Base-by-base conservation (phyloP, 2,888 invertebrate genomes). In the Cylloceria caligata region DNA sequence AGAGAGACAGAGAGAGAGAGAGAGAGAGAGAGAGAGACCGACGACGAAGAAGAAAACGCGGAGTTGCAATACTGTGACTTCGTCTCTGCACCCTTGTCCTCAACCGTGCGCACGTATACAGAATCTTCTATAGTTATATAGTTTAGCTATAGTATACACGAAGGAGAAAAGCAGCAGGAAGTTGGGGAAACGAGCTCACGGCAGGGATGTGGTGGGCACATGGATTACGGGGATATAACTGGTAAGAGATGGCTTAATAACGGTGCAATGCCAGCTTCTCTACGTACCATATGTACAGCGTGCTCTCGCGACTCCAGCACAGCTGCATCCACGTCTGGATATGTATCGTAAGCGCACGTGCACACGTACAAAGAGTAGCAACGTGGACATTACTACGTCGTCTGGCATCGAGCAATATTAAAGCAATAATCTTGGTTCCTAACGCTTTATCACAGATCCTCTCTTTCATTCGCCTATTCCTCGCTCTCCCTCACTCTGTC, bases 211-310 rank as follows among this genome's bases (percentile, higher is more conserved):
- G 83, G 79, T 75, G 83, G 78, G 73, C 78, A 72, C 80, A 85
- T 80, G 85, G 80, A 86, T 86, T 87, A 86, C 83, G 83, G 79
- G 86, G 88, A 87, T 90, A 89, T 88, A 90, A 90, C 89, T 87
- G 87, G 87, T 91, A 90, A 91, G 90, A 89, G 89, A 91, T 90
- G 89, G 90, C 88, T 91, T 91, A 91, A 91, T 92, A 91, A 91
- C 90, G 88, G 84, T 83, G 88, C 87, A 83, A 86, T 87, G 87
- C 86, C 85, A 84, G 87, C 83, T 84, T 84, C 85, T 75, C 81
- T 85, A 72, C 71, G 67, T 57, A 68, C 68, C 30, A 16, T 68
- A 60, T 52, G 36, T 55, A 73, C 69, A 67, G 47, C 65, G 60
- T 73, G 62, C 75, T 71, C 65, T 79, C 64, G 45, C 62, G 45